Base-by-base conservation (phyloP, 2,113 vertebrate genomes). In the Oreotragus oreotragus region DNA sequence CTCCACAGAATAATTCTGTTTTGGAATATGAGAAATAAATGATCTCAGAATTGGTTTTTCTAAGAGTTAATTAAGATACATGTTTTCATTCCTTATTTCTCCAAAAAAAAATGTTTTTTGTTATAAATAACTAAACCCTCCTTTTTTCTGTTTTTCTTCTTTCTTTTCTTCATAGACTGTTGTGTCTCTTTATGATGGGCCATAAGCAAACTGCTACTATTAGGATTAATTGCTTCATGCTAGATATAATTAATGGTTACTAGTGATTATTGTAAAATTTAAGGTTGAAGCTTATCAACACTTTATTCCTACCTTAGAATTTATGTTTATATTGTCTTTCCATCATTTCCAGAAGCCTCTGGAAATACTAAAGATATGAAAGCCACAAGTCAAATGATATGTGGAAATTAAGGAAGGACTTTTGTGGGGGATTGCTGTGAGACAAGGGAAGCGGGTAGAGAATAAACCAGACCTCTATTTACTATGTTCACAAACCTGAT, bases 271-370 rank as follows among this genome's bases (percentile, higher is more conserved):
- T 80, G 9, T 66, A 36, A 10, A 76, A 19, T 64, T 85, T 94
- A 89, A 89, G 16, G 14, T 91, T 95, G 55, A 39, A 85, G 21
- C 83, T 96, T 81, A 70, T 12, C 45, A n/a, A 45, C 28, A 55
- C 27, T 43, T 88, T 81, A 36, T 88, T 95, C 33, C 81, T 85
- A 55, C 83, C n/a, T 94, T 70, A 51, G 33, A 81, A 58, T 21
- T 84, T 88, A 12, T 15, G 13, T 93, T 80, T 91, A 60, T 76
- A 36, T 23, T 81, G 8, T 88, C 30, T 91, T 47, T 39, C 58
- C 21, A 17, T 47, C 92, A 76, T 92, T 97, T 90, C 30, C n/a
- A 51, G n/a, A 95, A 89, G 19, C 70, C 57, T 89, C 43, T 93
- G 36, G 53, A 91, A 96, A 88, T 19, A 43, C 9, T 17, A 36